A percentile compares a stretch with the other conserved stretches of the same genome.
Conservation (phyloP, 2,888 invertebrate genomes). For the Chloromyia formosa region DNA sequence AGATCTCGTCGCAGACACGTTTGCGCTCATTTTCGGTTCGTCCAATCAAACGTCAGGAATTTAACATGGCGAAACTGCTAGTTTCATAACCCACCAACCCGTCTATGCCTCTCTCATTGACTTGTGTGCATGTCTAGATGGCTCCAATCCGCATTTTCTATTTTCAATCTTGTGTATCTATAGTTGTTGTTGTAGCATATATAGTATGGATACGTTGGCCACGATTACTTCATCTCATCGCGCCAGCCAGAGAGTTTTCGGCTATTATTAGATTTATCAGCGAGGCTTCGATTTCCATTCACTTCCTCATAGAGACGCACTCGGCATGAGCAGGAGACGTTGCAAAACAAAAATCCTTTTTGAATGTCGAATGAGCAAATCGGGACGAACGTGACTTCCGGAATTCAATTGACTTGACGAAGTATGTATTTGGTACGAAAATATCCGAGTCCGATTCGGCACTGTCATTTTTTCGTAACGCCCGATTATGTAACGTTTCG, state of each 20-base stretch:
- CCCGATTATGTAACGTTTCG: conserved; percentile 1
- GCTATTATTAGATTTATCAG: conserved; percentile 29
- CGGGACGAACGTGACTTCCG: too few relatives aligned
- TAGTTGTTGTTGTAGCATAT: too few relatives aligned
- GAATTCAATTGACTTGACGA: too few relatives aligned
- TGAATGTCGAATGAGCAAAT: too few relatives aligned
- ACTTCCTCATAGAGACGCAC: too few relatives aligned
- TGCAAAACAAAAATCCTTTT: too few relatives aligned
- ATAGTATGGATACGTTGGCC: too few relatives aligned
- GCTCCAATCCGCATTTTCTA: conserved; percentile 18
- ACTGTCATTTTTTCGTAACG: not conserved
- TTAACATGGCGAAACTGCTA: conserved; percentile 11
- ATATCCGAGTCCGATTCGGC: too few relatives aligned
- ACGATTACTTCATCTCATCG: too few relatives aligned
- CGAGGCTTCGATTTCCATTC: too few relatives aligned
- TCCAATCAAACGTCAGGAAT: not conserved
- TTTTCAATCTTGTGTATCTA: conserved; percentile 8
- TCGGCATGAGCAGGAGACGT: too few relatives aligned
- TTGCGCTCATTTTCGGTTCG: not conserved
- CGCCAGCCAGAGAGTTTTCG: conserved; percentile 10
- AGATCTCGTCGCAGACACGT: conserved; percentile 10
- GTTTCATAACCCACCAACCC: not conserved
- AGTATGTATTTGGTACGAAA: too few relatives aligned
- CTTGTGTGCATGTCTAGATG: not conserved
- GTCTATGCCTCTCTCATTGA: not conserved